phyloP scores from a whole-genome alignment of 1,140 invertebrate genomes.

The Bombus difficillimus region DNA sequence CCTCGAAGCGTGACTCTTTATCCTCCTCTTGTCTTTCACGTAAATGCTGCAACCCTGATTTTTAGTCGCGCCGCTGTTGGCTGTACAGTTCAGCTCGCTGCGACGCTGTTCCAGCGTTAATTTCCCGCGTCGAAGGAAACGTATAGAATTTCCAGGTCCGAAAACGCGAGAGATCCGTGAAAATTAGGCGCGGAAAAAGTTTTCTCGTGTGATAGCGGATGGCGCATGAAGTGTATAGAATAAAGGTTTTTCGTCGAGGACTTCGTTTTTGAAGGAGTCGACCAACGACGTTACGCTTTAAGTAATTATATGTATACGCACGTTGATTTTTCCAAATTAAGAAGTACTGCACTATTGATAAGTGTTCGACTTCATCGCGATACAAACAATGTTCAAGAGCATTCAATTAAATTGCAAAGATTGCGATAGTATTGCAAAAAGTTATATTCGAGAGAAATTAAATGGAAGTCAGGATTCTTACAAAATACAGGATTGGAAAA shows the following conservation, averaged over 20 bases:
- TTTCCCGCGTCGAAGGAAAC: not conserved
- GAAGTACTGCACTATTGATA: no score
- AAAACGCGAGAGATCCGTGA: not conserved
- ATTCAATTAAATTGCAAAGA: no score
- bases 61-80: constrained; percentile 3
- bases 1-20: constrained; percentile 48
- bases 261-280: not conserved
- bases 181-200: no score
- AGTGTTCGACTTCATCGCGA: no score
- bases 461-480: no score
- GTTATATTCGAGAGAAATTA: no score
- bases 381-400: no score
- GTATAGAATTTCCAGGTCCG: not conserved
- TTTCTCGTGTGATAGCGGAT: not conserved
- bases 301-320: not conserved
- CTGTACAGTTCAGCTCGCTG: no score
- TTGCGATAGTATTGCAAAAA: no score
- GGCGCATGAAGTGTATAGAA: not conserved
- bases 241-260: not conserved
- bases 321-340: no score
- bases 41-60: constrained; percentile 24
- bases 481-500: no score
- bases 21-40: constrained; percentile 37
- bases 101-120: constrained; percentile 2
- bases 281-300: not conserved